Conservation (phyloP, 1,140 invertebrate species). For the Tribolium madens region DNA sequence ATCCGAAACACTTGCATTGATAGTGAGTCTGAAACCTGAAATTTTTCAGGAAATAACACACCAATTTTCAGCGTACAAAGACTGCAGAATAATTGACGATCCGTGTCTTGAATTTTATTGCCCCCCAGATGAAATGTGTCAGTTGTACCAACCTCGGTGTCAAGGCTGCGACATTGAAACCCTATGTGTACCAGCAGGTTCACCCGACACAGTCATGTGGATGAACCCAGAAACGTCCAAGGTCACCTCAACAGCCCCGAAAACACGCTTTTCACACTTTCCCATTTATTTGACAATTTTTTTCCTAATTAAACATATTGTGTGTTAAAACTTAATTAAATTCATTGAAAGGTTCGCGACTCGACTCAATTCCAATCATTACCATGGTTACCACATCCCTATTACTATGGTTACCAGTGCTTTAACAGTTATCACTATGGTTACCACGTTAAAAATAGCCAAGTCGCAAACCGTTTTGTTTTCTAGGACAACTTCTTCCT, state of each 20-base stretch:
- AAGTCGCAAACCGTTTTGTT: too few species aligned
- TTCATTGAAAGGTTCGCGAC: too few species aligned
- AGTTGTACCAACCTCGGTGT: constrained; percentile 62
- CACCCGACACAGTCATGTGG: neutral
- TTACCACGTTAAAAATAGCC: too few species aligned
- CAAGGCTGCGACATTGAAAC: constrained; percentile 60
- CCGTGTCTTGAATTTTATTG: constrained; percentile 61
- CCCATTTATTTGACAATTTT: too few species aligned
- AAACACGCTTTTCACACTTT: too few species aligned
- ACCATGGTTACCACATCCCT: too few species aligned
- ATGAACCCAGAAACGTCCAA: neutral
- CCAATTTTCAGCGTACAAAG: constrained; percentile 57
- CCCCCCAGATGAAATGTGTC: constrained; percentile 60
- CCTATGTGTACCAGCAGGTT: constrained; percentile 52
- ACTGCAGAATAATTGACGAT: constrained; percentile 59
- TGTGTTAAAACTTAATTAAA: too few species aligned
- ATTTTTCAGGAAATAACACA: constrained; percentile 41
- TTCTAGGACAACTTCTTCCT: constrained; percentile 1
- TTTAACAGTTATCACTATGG: too few species aligned
- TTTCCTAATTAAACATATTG: too few species aligned
- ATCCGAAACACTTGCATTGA: constrained; percentile 62
- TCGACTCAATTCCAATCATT: too few species aligned
- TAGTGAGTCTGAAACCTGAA: constrained; percentile 62
- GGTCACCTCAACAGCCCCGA: too few species aligned
- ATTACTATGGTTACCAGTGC: too few species aligned